Evolutionary conservation across 2,113 vertebrate genomes (phyloP).

Genomic region (Centropus unirufus): DNA sequence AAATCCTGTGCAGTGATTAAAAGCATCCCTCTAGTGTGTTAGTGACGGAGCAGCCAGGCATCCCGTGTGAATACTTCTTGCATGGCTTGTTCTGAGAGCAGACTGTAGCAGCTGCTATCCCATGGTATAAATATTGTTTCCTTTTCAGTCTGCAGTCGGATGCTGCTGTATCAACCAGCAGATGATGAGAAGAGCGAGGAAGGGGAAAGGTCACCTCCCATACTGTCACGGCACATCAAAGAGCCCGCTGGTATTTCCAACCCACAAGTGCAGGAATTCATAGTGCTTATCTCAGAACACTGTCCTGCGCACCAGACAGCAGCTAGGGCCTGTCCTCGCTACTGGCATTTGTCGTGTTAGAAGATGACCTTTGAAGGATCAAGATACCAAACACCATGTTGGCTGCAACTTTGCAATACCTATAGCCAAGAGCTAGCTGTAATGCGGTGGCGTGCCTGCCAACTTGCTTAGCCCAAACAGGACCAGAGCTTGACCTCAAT

Average conservation of each 20-base stretch:
- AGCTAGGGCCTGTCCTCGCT: background rate
- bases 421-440: background rate
- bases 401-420: background rate
- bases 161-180: background rate
- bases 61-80: background rate
- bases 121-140: accelerated
- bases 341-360: constrained; percentile 15
- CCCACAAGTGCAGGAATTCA: background rate
- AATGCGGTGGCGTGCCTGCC: background rate
- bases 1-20: background rate
- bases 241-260: background rate
- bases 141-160: background rate
- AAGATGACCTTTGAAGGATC: constrained; percentile 30
- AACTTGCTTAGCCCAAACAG: background rate
- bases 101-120: background rate
- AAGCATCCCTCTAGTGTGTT: too few species aligned
- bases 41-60: background rate
- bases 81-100: background rate
- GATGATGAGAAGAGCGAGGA: background rate
- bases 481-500: background rate
- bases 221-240: constrained; percentile 11
- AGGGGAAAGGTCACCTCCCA: constrained; percentile 34
- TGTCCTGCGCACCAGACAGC: background rate
- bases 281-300: background rate
- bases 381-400: background rate